Percentiles rank a stretch among this genome's conserved stretches.
These are phyloP conservation scores for Dasypogon diadema DNA, from an alignment of 2,888 invertebrate species.

Conservation along the genomic window DNA sequence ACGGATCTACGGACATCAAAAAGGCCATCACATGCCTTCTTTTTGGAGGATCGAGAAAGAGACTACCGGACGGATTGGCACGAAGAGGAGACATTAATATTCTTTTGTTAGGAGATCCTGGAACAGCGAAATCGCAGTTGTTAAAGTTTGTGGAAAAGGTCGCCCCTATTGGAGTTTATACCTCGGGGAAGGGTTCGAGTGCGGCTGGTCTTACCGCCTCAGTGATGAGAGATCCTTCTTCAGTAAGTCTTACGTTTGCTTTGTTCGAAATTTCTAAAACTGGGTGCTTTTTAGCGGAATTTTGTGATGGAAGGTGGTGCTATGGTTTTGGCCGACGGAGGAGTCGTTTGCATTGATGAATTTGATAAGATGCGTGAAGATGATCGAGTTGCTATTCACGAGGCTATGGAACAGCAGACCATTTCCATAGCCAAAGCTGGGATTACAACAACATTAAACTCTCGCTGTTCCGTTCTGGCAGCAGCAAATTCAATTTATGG, in stretches of 20 bases:
- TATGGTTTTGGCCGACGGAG: slow-evolving; percentile 99
- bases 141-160: slow-evolving; percentile 97
- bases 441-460: slow-evolving; percentile 98
- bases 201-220: slow-evolving; percentile 99
- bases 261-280: too few species aligned
- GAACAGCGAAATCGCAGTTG: slow-evolving; percentile 99
- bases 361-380: slow-evolving; percentile 99
- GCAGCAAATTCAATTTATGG: slow-evolving; percentile 99
- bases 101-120: slow-evolving; percentile 95
- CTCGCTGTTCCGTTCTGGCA: slow-evolving; percentile 98
- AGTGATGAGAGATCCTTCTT: slow-evolving; percentile 91
- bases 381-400: slow-evolving; percentile 98
- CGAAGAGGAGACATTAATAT: slow-evolving; percentile 98
- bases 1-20: slow-evolving; percentile 93
- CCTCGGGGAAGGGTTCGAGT: slow-evolving; percentile 99
- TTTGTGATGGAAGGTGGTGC: slow-evolving; percentile 99
- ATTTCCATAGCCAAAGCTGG: slow-evolving; percentile 99
- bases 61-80: slow-evolving; percentile 93
- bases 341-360: slow-evolving; percentile 99
- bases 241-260: too few species aligned
- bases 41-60: slow-evolving; percentile 91
- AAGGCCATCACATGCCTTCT: slow-evolving; percentile 95
- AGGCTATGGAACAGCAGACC: slow-evolving; percentile 99
- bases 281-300: slow-evolving; percentile 77
- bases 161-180: slow-evolving; percentile 94